Base-by-base conservation (phyloP, 2,888 invertebrate species). In the Empis livida region DNA sequence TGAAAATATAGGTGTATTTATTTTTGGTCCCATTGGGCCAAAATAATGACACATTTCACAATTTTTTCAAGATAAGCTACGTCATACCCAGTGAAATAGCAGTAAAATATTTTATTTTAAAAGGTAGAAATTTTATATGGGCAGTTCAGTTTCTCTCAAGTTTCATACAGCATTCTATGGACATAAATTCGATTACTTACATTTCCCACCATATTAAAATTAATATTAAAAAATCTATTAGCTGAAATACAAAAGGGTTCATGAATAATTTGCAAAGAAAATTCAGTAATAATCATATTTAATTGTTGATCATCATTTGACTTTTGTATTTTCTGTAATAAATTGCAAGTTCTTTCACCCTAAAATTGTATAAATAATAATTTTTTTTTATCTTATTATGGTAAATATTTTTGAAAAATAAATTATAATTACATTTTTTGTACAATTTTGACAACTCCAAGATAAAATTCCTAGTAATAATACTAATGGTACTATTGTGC, bases 201-300 rank as follows among this genome's bases (percentile, higher is more conserved):
- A 41, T 57, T 61, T 38, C 68, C 67, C 15, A 68, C 48, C 1
- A 68, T 49, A 23, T 62, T 58, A 44, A 69, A 54, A 54, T 69
- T 65, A 9, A 68, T 57, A 30, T 50, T 59, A 17, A 68, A 68
- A 52, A 69, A 68, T 10, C 66, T 61, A 53, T 66, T 69, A 32
- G 68, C 68, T 3, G 63, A 63, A 9, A 68, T 57, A 14, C 58
- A 52, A 31, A 67, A 65, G 6, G 60, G 61, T 49, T 69, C 68
- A 54, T 68, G 68, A 5, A 68, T 51, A 2, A 63, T 59, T 51
- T 68, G 68, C 27, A 68, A 42, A 0, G 64, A 59, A 48, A 68
- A 68, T 13, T 67, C 65, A n/a, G 55, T 61, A 8, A 69, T 59
- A 45, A 69, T 53, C 46, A 62, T 59, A 40, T 68, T 68, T 43